Percentiles rank a stretch among this genome's conserved stretches.
These are phyloP conservation scores for Cyclargus thomasi DNA, from an alignment of 1,140 invertebrate genomes.

Conservation along the genomic window DNA sequence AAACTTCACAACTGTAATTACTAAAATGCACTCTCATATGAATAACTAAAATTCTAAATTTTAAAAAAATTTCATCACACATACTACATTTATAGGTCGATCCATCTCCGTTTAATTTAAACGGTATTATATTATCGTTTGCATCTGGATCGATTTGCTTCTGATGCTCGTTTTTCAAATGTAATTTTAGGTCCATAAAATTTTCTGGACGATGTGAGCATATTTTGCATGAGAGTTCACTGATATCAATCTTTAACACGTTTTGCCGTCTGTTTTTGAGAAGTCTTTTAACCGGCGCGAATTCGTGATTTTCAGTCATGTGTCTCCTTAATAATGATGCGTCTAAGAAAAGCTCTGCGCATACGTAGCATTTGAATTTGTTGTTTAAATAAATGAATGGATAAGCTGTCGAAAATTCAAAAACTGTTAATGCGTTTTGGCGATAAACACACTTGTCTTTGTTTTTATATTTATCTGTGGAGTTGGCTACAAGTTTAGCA, in stretches of 20 bases:
- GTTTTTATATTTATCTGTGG: conserved; percentile 31
- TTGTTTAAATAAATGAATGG: conserved; percentile 63
- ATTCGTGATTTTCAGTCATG: conserved; percentile 49
- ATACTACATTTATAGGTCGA: conserved; percentile 70
- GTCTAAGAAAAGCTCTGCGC: conserved; percentile 54
- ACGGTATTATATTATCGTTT: conserved; percentile 63
- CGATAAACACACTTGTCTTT: conserved; percentile 40
- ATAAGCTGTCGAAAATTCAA: conserved; percentile 59
- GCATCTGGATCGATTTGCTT: conserved; percentile 53
- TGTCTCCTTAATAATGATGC: conserved; percentile 44
- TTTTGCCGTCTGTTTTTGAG: conserved; percentile 58
- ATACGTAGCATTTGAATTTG: conserved; percentile 65
- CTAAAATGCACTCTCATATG: conserved; percentile 69
- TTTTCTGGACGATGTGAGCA: conserved; percentile 39
- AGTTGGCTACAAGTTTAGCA: conserved; percentile 25
- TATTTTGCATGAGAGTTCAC: conserved; percentile 49
- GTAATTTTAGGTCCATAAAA: conserved; percentile 45
- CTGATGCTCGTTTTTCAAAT: conserved; percentile 51
- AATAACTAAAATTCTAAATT: conserved; percentile 58
- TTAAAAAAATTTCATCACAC: conserved; percentile 76
- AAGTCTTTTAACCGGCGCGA: conserved; percentile 48
- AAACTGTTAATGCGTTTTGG: conserved; percentile 56
- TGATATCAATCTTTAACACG: conserved; percentile 59
- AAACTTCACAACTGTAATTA: conserved; percentile 69
- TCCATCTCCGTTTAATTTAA: conserved; percentile 45